Conservation (phyloP, 2,888 invertebrate species). For the Luperina testacea region DNA sequence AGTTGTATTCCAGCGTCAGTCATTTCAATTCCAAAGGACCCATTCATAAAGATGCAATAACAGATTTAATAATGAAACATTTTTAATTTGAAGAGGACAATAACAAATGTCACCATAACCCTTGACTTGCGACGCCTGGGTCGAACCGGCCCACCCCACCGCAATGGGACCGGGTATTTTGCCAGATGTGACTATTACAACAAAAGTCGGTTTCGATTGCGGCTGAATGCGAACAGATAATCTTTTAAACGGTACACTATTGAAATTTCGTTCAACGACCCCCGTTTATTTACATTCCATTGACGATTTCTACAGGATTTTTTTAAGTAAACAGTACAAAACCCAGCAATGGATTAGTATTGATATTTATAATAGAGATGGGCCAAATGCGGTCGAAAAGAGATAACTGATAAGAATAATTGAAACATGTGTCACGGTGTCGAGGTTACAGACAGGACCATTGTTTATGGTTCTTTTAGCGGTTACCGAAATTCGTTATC, state of each 20-base stretch:
- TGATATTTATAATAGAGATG: slow-evolving; percentile 63
- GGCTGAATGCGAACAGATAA: slow-evolving; percentile 84
- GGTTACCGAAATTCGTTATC: slow-evolving; percentile 73
- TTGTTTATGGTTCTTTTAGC: slow-evolving; percentile 78
- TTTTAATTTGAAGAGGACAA: slow-evolving; percentile 65
- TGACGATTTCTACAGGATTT: slow-evolving; percentile 26
- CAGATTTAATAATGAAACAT: slow-evolving; percentile 57
- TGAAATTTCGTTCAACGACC: slow-evolving; percentile 72
- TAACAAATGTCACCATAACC: slow-evolving; percentile 64
- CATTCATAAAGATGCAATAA: slow-evolving; percentile 45
- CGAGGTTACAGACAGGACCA: slow-evolving; percentile 68
- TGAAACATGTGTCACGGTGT: slow-evolving; percentile 86
- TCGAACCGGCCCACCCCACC: slow-evolving; percentile 49
- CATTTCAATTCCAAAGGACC: slow-evolving; percentile 1
- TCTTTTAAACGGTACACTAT: slow-evolving; percentile 78
- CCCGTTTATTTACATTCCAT: slow-evolving; percentile 62
- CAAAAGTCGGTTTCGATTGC: slow-evolving; percentile 86
- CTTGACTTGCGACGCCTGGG: slow-evolving; percentile 66
- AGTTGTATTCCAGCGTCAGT: neutral
- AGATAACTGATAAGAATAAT: slow-evolving; percentile 85
- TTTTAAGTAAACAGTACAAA: slow-evolving; percentile 19
- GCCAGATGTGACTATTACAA: slow-evolving; percentile 88
- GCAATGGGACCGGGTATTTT: slow-evolving; percentile 71
- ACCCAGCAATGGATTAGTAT: slow-evolving; percentile 55
- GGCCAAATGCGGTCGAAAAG: slow-evolving; percentile 70